Conservation (phyloP, 2,888 invertebrate genomes). For the Stomorhina lunata region DNA sequence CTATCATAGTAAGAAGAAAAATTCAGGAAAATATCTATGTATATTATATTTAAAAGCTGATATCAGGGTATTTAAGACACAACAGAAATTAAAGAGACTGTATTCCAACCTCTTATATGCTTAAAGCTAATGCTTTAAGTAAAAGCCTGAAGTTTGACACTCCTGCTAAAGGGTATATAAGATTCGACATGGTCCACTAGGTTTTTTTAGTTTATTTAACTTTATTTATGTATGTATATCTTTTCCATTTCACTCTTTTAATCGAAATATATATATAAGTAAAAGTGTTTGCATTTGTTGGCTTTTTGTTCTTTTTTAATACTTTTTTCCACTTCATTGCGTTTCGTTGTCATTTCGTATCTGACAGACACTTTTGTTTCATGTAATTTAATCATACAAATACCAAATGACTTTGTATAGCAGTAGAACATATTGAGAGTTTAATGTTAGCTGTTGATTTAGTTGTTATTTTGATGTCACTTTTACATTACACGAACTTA, state of each 20-base stretch:
- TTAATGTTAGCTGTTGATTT: conserved; percentile 26
- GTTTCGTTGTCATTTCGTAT: conserved; percentile 63
- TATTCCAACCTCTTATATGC: too few relatives aligned
- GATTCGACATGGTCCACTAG: too few relatives aligned
- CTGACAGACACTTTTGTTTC: conserved; percentile 64
- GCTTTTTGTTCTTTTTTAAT: conserved; percentile 36
- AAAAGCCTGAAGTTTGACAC: too few relatives aligned
- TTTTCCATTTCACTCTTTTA: conserved; percentile 21
- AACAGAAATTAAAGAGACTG: too few relatives aligned
- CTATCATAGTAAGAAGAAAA: too few relatives aligned
- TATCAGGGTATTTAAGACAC: too few relatives aligned
- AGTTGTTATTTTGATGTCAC: conserved; percentile 35
- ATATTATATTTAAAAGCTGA: too few relatives aligned
- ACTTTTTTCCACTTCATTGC: conserved; percentile 71
- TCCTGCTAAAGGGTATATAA: too few relatives aligned
- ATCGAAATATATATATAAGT: conserved; percentile 68
- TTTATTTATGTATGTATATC: not conserved
- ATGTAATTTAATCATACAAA: conserved; percentile 62
- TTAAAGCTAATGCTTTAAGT: too few relatives aligned
- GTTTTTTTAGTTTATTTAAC: too few relatives aligned
- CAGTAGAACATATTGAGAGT: conserved; percentile 6
- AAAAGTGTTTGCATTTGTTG: conserved; percentile 38
- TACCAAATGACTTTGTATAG: conserved; percentile 40
- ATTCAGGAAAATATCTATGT: too few relatives aligned
- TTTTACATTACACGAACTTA: conserved; percentile 7